Percentiles rank a stretch among this genome's conserved stretches.
phyloP scores from a whole-genome alignment of 2,888 invertebrate species.

The Leptopilina drosophilae region DNA sequence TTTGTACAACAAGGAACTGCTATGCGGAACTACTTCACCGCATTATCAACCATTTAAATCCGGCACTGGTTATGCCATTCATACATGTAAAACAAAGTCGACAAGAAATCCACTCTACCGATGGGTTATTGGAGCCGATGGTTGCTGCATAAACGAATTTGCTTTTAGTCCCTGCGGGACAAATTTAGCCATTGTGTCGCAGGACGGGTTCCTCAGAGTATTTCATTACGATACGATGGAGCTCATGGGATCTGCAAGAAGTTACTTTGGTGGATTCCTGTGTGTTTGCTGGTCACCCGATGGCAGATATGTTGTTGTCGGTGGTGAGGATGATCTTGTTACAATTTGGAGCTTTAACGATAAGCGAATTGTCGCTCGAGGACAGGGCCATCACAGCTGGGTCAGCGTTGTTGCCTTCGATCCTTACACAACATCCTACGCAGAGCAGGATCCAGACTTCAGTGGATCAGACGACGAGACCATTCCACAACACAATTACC shows the following conservation, averaged over 20 bases:
- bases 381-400: constrained; percentile 99
- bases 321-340: constrained; percentile 98
- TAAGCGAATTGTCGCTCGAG: constrained; percentile 95
- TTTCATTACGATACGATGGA: constrained; percentile 99
- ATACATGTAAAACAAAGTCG: constrained; percentile 97
- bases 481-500: constrained; percentile 69
- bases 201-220: constrained; percentile 95
- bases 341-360: constrained; percentile 98
- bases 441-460: constrained; percentile 79
- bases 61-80: constrained; percentile 95
- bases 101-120: constrained; percentile 96
- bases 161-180: constrained; percentile 97
- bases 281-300: constrained; percentile 99
- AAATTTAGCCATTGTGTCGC: constrained; percentile 95
- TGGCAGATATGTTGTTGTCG: constrained; percentile 95
- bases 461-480: constrained; percentile 80
- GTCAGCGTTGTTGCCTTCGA: constrained; percentile 98
- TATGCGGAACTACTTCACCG: constrained; percentile 93
- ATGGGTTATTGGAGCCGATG: constrained; percentile 90
- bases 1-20: constrained; percentile 97
- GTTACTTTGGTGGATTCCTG: constrained; percentile 98
- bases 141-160: constrained; percentile 95
- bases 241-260: constrained; percentile 93
- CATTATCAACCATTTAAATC: constrained; percentile 97
- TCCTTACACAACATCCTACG: constrained; percentile 88